A percentile compares a stretch with the other conserved stretches of the same genome.
phyloP scores from a whole-genome alignment of 2,113 vertebrate genomes.

The Antigone vipio region DNA sequence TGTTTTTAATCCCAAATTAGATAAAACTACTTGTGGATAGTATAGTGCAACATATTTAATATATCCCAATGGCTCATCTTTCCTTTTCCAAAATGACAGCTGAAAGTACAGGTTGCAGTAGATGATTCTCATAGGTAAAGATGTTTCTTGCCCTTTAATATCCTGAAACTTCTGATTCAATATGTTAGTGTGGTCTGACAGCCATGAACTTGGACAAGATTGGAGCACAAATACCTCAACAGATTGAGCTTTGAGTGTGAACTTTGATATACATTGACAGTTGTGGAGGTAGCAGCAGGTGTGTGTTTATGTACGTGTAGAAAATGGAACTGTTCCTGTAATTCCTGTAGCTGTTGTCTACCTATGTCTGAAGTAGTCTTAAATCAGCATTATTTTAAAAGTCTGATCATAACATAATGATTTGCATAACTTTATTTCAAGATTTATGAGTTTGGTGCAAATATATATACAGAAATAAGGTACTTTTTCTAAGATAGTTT shows the following conservation, averaged over 20 bases:
- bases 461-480: neutral
- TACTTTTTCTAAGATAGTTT: neutral
- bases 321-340: neutral
- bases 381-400: neutral
- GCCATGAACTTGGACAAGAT: neutral
- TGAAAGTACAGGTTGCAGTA: neutral
- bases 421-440: neutral
- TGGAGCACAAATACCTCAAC: neutral
- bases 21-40: neutral
- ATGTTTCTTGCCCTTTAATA: neutral
- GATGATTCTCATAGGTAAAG: neutral
- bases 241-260: neutral
- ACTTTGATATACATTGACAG: neutral
- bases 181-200: neutral
- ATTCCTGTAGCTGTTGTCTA: neutral
- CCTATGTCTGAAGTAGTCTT: neutral
- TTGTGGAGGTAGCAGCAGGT: neutral
- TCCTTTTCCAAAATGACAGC: neutral
- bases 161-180: neutral
- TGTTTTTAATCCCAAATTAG: neutral
- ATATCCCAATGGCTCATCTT: neutral
- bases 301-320: rapidly evolving
- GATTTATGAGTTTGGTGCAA: neutral
- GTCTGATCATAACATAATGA: neutral
- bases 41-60: neutral